Evolutionary conservation across 2,797 vertebrate species (phyloP).

Genomic region (Parambassis ranga): DNA sequence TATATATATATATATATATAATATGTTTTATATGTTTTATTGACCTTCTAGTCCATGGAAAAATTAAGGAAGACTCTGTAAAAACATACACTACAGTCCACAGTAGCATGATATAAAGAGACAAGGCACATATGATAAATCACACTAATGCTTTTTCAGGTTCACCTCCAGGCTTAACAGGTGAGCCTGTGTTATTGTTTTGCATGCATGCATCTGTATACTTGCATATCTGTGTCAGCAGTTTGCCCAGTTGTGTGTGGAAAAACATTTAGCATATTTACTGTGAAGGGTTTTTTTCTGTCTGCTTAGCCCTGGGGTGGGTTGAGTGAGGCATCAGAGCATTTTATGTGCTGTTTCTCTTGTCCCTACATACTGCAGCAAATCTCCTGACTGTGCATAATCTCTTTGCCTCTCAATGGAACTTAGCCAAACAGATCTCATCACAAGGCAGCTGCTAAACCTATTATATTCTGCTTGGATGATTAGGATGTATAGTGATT

Average conservation of each 20-base stretch:
- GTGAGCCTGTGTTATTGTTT: slow-evolving; percentile 5
- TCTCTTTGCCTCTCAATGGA: slow-evolving; percentile 48
- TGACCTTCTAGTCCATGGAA: not conserved
- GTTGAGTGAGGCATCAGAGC: slow-evolving; percentile 16
- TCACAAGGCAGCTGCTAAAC: slow-evolving; percentile 29
- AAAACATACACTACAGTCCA: slow-evolving; percentile 7
- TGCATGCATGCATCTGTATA: not conserved
- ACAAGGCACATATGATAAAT: slow-evolving; percentile 1
- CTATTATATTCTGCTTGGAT: slow-evolving; percentile 26
- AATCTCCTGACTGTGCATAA: slow-evolving; percentile 69
- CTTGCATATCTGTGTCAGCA: slow-evolving; percentile 4
- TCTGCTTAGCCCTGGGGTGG: slow-evolving; percentile 49
- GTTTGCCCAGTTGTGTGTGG: slow-evolving; percentile 1
- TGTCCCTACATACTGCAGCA: slow-evolving; percentile 22
- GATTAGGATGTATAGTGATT: slow-evolving; percentile 2
- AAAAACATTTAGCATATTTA: slow-evolving; percentile 28
- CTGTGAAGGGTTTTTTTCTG: slow-evolving; percentile 24
- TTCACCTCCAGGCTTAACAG: slow-evolving; percentile 9
- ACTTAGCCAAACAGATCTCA: slow-evolving; percentile 48
- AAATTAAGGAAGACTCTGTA: not conserved
- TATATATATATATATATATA: not conserved
- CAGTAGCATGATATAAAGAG: slow-evolving; percentile 1
- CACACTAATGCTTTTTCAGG: not conserved
- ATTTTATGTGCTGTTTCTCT: slow-evolving; percentile 29
- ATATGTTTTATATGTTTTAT: not conserved